These are phyloP conservation scores for Drosophila ironensis DNA, from an alignment of 1,140 invertebrate genomes.

Conservation along the genomic window DNA sequence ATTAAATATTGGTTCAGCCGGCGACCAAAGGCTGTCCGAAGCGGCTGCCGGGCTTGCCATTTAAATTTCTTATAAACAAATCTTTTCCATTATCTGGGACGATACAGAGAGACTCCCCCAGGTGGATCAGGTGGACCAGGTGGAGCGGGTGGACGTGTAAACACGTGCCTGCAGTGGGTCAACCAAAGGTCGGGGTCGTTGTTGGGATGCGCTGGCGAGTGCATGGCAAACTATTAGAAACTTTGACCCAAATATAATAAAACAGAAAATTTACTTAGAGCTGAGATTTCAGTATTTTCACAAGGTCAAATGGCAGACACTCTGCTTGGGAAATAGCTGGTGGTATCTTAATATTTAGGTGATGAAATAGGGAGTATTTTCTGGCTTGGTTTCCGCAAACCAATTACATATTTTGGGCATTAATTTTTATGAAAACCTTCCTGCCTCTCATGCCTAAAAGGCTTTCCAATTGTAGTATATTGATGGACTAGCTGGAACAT, in stretches of 20 bases:
- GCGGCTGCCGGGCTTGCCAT: conserved; percentile 14
- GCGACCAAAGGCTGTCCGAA: conserved; percentile 9
- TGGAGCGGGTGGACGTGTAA: conserved; percentile 11
- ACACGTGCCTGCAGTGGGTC: conserved; percentile 27
- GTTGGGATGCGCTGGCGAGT: conserved; percentile 10
- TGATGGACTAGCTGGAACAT: too few species aligned
- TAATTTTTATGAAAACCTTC: too few species aligned
- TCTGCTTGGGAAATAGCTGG: too few species aligned
- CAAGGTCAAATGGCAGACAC: not conserved
- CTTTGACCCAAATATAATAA: conserved; percentile 76
- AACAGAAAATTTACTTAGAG: conserved; percentile 66
- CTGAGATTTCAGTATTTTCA: not conserved
- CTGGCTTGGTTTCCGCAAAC: too few species aligned
- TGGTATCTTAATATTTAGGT: too few species aligned
- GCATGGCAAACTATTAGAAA: conserved; percentile 71
- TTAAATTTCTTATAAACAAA: conserved; percentile 66
- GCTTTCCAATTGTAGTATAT: too few species aligned
- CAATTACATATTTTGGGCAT: too few species aligned
- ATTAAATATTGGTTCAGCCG: conserved; percentile 47
- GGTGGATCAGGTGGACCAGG: too few species aligned
- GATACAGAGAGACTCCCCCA: too few species aligned
- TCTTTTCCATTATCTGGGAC: conserved; percentile 44
- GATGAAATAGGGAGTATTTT: too few species aligned
- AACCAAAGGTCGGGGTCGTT: conserved; percentile 21
- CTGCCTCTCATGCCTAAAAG: too few species aligned